Conservation (phyloP, 2,797 vertebrate genomes). For the Synaphobranchus kaupii region DNA sequence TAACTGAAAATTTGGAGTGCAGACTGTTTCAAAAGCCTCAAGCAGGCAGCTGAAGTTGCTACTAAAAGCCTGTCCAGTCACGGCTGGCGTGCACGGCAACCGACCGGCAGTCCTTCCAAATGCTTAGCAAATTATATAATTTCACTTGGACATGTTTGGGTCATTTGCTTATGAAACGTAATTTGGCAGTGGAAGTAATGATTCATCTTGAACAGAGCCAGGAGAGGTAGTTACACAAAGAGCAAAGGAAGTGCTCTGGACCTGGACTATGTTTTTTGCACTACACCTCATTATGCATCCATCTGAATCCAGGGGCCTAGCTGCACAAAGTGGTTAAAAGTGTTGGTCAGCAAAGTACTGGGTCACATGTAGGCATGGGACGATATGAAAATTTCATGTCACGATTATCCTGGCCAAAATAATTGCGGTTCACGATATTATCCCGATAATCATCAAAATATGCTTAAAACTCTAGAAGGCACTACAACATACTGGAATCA, state of each 20-base stretch:
- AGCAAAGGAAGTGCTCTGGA: background rate
- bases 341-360: background rate
- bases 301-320: background rate
- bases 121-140: background rate
- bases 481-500: too few species aligned
- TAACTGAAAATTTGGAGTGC: background rate
- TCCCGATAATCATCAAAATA: too few species aligned
- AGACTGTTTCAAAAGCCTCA: background rate
- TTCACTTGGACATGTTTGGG: background rate
- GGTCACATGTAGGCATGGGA: too few species aligned
- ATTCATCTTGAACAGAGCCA: background rate
- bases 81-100: background rate
- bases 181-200: background rate
- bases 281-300: background rate
- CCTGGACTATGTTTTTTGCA: background rate
- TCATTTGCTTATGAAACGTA: background rate
- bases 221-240: background rate
- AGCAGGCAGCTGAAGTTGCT: background rate
- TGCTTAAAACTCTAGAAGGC: too few species aligned
- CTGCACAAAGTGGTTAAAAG: background rate
- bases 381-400: too few species aligned
- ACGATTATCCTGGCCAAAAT: too few species aligned
- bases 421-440: too few species aligned
- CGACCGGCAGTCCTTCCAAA: background rate
- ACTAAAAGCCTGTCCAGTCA: background rate